Conservation (phyloP, 2,113 vertebrate genomes). For the Pyrgilauda ruficollis region DNA sequence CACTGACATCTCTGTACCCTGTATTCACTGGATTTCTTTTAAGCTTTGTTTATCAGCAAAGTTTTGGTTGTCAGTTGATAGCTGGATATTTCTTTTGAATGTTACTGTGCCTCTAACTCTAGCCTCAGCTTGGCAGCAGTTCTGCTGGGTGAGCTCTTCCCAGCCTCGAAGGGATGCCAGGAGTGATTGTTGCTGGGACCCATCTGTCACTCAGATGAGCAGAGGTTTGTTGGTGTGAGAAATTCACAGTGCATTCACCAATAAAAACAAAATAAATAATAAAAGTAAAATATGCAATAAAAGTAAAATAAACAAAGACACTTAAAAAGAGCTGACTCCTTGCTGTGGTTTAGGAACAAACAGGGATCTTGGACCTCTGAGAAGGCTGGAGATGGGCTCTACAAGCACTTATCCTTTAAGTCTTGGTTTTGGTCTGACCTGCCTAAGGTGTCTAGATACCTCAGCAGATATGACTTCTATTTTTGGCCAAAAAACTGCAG, state of each 20-base stretch:
- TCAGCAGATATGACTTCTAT: accelerated
- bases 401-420: not conserved
- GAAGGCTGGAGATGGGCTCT: not conserved
- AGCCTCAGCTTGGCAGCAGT: accelerated
- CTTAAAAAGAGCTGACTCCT: not conserved
- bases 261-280: not conserved
- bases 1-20: not conserved
- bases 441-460: not conserved
- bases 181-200: not conserved
- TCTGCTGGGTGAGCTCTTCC: not conserved
- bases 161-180: not conserved
- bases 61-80: not conserved
- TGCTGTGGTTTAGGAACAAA: not conserved
- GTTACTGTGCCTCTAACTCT: not conserved
- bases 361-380: not conserved
- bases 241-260: not conserved
- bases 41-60: not conserved
- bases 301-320: not conserved
- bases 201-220: not conserved
- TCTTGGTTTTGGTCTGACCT: not conserved
- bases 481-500: not conserved
- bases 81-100: not conserved
- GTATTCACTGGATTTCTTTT: not conserved
- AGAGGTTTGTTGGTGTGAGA: not conserved
- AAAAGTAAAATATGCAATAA: not conserved